A percentile compares a stretch with the other conserved stretches of the same genome.
These are phyloP conservation scores for Lithodes maja DNA, from an alignment of 2,888 invertebrate genomes.

Conservation along the genomic window DNA sequence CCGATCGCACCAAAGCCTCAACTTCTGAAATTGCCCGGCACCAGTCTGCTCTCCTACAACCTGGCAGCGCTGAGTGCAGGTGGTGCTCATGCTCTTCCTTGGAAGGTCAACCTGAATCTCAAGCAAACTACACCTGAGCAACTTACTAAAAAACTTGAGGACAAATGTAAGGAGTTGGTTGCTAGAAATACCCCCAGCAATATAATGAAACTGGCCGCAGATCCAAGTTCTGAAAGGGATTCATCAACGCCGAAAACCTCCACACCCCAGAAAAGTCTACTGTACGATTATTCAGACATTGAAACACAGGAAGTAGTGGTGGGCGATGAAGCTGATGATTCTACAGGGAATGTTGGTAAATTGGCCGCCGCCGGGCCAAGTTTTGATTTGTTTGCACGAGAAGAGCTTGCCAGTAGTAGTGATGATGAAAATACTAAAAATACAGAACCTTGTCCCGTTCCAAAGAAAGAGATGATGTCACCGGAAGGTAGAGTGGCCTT, in stretches of 20 bases:
- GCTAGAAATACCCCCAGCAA: background rate
- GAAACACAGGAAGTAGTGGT: slow-evolving; percentile 59
- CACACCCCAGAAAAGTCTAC: slow-evolving; percentile 10
- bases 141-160: background rate
- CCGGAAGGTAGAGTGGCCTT: slow-evolving; percentile 58
- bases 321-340: slow-evolving; percentile 48
- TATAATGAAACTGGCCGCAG: background rate
- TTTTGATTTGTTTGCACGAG: slow-evolving; percentile 29
- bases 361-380: background rate
- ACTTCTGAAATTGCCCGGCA: no score
- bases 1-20: no score
- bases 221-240: background rate
- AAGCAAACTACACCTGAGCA: slow-evolving; percentile 3
- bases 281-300: slow-evolving; percentile 51
- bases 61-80: background rate
- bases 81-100: background rate
- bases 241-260: background rate
- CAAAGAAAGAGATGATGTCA: slow-evolving; percentile 44
- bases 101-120: slow-evolving; percentile 26
- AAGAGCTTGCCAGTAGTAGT: slow-evolving; percentile 51
- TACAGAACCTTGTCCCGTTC: slow-evolving; percentile 3
- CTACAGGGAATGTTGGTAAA: slow-evolving; percentile 33
- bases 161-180: background rate
- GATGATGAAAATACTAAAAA: slow-evolving; percentile 47
- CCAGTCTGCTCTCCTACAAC: slow-evolving; percentile 1